A percentile compares a stretch with the other conserved stretches of the same genome.
phyloP scores from a whole-genome alignment of 2,113 vertebrate genomes.

The Triplophysa tibetana region DNA sequence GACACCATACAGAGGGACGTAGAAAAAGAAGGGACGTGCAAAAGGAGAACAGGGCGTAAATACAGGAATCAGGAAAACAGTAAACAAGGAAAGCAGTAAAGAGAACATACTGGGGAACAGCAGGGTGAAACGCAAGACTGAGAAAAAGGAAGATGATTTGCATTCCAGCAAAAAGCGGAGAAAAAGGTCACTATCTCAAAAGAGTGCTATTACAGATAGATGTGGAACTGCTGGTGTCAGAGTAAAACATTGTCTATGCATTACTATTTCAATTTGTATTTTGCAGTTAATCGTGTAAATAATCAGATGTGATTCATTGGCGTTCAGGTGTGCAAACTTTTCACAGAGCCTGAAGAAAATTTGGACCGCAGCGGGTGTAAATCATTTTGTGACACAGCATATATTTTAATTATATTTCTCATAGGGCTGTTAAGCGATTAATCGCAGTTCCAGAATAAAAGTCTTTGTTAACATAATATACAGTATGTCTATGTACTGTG shows the following conservation, averaged over 20 bases:
- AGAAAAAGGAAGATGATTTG: constrained; percentile 7
- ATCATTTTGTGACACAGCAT: background rate
- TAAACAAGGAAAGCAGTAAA: constrained; percentile 18
- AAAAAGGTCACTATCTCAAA: background rate
- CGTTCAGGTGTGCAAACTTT: no score
- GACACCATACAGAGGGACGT: background rate
- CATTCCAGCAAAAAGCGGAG: background rate
- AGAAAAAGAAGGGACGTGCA: constrained; percentile 14
- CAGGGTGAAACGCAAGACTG: constrained; percentile 14
- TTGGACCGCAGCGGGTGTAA: background rate
- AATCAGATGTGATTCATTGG: background rate
- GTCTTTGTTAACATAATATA: no score
- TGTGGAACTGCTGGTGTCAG: no score
- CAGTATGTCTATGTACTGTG: no score
- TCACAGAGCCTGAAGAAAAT: no score
- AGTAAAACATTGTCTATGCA: no score
- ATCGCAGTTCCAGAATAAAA: no score
- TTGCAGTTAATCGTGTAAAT: no score
- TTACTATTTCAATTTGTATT: no score
- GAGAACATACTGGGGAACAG: constrained; percentile 10
- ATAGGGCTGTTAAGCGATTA: background rate
- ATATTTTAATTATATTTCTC: background rate
- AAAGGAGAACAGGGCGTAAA: constrained; percentile 17
- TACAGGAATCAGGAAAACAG: constrained; percentile 17
- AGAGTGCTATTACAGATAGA: background rate